Evolutionary conservation across 2,888 invertebrate species (phyloP), one percentile per base, ranked within the genome.

Genomic region (Pasiphila rectangulata): DNA sequence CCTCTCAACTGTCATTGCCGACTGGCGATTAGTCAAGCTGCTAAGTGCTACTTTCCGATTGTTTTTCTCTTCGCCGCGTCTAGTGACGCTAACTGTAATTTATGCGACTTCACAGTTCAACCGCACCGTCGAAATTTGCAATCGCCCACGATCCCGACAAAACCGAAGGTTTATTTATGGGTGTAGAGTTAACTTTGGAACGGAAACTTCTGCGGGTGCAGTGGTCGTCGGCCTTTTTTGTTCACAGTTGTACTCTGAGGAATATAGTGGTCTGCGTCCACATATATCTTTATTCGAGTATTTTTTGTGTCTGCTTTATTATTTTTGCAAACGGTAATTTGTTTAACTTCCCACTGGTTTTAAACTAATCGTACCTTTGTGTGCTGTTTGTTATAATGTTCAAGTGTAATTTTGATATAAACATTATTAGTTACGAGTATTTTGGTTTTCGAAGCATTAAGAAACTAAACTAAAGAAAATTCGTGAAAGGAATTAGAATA

Each of bases 81-180:
- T 55, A 55, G 48, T 55, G 57, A 76, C 77, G 75, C 78, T 71
- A 82, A 79, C 79, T 74, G 83, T 86, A 87, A 88, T 88, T 88
- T 86, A 88, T 87, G 85, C 79, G 86, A 86, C 85, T 87, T 85
- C 75, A 74, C 83, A 85, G 83, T 86, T 85, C 69, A 65, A 72
- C 75, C 74, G 65, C 71, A 68, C 68, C 68, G 74, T 75, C 61
- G 74, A 84, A 87, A 85, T 87, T 85, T 83, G 83, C 80, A 84
- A 87, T 88, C 82, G 85, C 69, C 79, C 72, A 69, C 73, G 75
- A 79, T 79, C 81, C 81, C 72, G 64, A 82, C 83, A 83, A 86
- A 87, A 86, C 87, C 84, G 80, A 87, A 85, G 83, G 84, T 81
- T 86, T 87, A 87, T 88, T 87, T 88, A 87, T 88, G 83, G 81